Base-by-base conservation (phyloP, 2,888 invertebrate species). In the Caenorhabditis drosophilae region DNA sequence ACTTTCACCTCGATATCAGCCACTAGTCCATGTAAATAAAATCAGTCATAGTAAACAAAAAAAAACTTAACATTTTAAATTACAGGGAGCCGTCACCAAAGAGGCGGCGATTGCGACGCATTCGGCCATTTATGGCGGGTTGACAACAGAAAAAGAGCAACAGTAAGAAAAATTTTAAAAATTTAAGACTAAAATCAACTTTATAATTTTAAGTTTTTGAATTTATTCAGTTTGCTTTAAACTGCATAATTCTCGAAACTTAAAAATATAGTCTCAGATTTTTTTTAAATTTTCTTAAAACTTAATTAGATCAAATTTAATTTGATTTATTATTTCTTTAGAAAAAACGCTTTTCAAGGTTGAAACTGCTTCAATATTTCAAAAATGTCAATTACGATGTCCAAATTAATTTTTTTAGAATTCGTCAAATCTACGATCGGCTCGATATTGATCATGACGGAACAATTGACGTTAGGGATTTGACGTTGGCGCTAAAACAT, bases 401-500 rank as follows among this genome's bases (percentile, higher is more conserved):
- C n/a, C n/a, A n/a, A n/a, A n/a, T n/a, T n/a, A n/a, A n/a, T n/a
- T n/a, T 12, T 62, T 62, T 20, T 20, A 73, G 75, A 45, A 70
- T 80, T 27, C 74, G 78, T 15, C 70, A 89, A 83, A 87, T 98
- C 64, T 97, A 97, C 87, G 89, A 90, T 80, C 89, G 89, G 82
- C 88, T 97, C 82, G 97, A 98, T 85, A 88, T 89, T 55, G 92
- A 96, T 86, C 91, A 92, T 73, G 93, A 98, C 85, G 97, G 96
- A 44, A 90, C 90, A 85, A 92, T 97, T 84, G 93, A 95, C 86
- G 91, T 96, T 72, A 90, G 92, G 83, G 97, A 98, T 86, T 86
- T 98, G 75, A 91, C 92, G 22, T 89, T 88, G 63, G 92, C 92
- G 20, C 88, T 96, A 53, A 90, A 90, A 84, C 89, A 91, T 83